Conservation (phyloP, 2,888 invertebrate species). For the Ctenicera cuprea region DNA sequence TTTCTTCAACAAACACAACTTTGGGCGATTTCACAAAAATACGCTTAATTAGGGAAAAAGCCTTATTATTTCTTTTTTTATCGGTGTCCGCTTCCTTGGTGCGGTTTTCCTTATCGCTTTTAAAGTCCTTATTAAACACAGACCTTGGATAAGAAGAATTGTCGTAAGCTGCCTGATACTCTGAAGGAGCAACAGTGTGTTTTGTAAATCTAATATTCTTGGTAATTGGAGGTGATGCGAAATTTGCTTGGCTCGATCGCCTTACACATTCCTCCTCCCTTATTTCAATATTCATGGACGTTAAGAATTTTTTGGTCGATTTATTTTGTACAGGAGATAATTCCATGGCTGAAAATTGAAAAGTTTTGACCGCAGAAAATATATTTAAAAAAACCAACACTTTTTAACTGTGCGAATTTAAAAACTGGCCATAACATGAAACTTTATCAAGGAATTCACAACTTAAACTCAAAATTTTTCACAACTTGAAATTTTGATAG, state of each 20-base stretch:
- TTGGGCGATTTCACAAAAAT: conserved; percentile 31
- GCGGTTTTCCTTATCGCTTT: conserved; percentile 20
- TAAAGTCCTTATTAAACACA: conserved; percentile 32
- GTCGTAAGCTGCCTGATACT: conserved; percentile 55
- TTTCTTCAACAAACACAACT: neutral
- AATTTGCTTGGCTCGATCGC: neutral
- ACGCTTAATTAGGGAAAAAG: conserved; percentile 12
- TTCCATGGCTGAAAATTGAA: conserved; percentile 29
- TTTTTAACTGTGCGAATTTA: too few species aligned
- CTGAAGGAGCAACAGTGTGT: conserved; percentile 60
- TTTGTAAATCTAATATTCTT: conserved; percentile 56
- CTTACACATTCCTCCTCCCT: conserved; percentile 28
- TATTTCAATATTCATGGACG: conserved; percentile 32
- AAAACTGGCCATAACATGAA: neutral
- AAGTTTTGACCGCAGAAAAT: too few species aligned
- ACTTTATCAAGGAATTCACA: too few species aligned
- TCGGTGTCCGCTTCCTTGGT: conserved; percentile 7
- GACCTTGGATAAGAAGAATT: conserved; percentile 32
- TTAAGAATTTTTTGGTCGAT: conserved; percentile 11
- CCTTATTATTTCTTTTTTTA: conserved; percentile 20
- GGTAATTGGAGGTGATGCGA: conserved; percentile 24
- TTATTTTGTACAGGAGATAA: conserved; percentile 1
- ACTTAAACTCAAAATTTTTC: neutral
- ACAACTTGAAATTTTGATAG: too few species aligned
- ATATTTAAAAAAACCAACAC: too few species aligned